Conservation (phyloP, 35 echinoderm and acorn worm species). For the Strongylocentrotus purpuratus region DNA sequence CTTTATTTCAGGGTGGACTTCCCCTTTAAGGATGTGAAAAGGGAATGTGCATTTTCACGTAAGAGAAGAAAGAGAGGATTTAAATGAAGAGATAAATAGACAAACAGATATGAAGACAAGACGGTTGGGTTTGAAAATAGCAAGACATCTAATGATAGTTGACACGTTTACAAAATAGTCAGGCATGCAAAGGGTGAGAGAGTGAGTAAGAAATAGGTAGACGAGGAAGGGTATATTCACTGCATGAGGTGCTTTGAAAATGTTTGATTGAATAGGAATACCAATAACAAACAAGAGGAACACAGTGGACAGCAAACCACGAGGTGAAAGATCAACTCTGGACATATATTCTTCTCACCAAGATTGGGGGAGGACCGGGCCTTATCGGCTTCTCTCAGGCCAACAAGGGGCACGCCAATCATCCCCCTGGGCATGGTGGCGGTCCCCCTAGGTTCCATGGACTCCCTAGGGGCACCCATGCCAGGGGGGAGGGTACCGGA, state of each 20-base stretch:
- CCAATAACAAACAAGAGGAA: not conserved
- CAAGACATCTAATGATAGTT: no score
- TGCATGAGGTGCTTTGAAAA: not conserved
- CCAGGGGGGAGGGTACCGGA: constrained; percentile 32
- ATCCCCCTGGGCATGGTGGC: constrained; percentile 51
- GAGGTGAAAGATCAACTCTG: not conserved
- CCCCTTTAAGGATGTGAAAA: no score
- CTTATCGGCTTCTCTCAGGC: constrained; percentile 66
- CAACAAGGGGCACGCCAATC: constrained; percentile 27
- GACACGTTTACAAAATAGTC: no score
- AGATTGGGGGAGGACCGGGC: constrained; percentile 86
- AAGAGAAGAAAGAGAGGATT: no score
- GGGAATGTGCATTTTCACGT: no score
- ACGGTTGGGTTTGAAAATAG: no score
- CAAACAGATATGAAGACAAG: no score
- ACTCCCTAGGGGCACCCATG: constrained; percentile 23
- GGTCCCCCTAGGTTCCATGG: constrained; percentile 44
- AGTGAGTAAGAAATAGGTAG: not conserved
- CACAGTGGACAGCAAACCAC: not conserved
- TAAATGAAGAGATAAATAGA: no score
- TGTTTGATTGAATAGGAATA: not conserved
- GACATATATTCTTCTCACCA: constrained; percentile 50
- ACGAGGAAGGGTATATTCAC: not conserved
- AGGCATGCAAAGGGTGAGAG: no score
- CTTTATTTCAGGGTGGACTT: no score